These are phyloP conservation scores for Tetramorium simillimum DNA, from an alignment of 1,140 invertebrate genomes.

Conservation along the genomic window DNA sequence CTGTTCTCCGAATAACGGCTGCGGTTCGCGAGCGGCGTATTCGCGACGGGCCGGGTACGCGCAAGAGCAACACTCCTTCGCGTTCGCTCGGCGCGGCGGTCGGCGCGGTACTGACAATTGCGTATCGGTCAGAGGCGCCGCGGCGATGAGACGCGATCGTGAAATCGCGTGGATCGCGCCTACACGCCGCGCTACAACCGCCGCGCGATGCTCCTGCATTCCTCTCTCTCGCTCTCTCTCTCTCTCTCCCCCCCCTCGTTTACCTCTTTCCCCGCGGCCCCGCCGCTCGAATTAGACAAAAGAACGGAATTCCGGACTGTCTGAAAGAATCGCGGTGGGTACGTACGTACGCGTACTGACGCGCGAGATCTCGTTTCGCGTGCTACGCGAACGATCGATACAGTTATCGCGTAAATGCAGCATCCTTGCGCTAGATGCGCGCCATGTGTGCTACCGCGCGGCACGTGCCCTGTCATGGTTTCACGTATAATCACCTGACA, in stretches of 20 bases:
- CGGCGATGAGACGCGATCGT: constrained; percentile 56
- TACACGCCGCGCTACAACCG: constrained; percentile 37
- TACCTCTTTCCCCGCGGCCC: background rate
- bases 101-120: constrained; percentile 72
- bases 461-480: background rate
- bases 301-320: constrained; percentile 35
- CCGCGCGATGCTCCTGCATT: constrained; percentile 7
- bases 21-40: background rate
- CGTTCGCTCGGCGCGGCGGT: constrained; percentile 61
- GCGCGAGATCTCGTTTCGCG: background rate
- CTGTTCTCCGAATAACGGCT: background rate
- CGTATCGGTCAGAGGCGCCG: constrained; percentile 66
- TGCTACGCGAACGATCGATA: background rate
- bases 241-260: too few species aligned
- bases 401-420: background rate
- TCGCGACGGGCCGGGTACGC: too few species aligned
- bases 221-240: too few species aligned
- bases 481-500: background rate
- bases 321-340: constrained; percentile 16
- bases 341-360: background rate
- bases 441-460: background rate
- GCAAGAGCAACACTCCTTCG: background rate
- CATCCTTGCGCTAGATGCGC: background rate
- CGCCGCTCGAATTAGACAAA: constrained; percentile 69
- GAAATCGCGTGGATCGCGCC: constrained; percentile 70